These are phyloP conservation scores for Drosophila fulvimacula DNA, from an alignment of 2,888 invertebrate species.

Conservation along the genomic window DNA sequence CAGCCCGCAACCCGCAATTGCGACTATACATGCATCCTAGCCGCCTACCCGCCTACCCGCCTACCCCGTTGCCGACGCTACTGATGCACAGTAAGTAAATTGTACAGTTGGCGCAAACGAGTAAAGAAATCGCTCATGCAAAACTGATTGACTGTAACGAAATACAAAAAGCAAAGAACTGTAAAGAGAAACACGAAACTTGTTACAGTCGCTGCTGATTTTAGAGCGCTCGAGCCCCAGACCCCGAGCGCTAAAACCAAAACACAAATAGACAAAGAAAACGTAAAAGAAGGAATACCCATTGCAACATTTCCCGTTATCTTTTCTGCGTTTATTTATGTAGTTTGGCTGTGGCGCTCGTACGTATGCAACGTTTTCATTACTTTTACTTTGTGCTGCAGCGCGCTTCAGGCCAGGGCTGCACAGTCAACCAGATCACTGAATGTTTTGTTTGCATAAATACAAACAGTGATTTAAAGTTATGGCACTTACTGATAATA, in stretches of 20 bases:
- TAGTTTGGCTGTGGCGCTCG: slow-evolving; percentile 49
- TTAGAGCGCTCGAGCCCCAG: slow-evolving; percentile 43
- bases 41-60: not conserved
- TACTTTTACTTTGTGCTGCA: slow-evolving; percentile 47
- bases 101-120: slow-evolving; percentile 78
- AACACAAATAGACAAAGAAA: not conserved
- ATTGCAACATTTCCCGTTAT: slow-evolving; percentile 52
- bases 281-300: slow-evolving; percentile 14
- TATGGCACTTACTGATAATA: not conserved
- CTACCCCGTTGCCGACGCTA: no score
- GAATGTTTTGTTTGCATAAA: not conserved
- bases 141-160: slow-evolving; percentile 80
- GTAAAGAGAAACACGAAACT: slow-evolving; percentile 72
- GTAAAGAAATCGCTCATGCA: slow-evolving; percentile 78
- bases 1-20: slow-evolving; percentile 29
- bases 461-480: not conserved
- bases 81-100: slow-evolving; percentile 59
- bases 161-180: slow-evolving; percentile 66
- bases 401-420: slow-evolving; percentile 38
- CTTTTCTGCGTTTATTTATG: slow-evolving; percentile 73
- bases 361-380: slow-evolving; percentile 68
- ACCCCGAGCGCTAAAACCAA: slow-evolving; percentile 10
- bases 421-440: not conserved
- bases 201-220: slow-evolving; percentile 74
- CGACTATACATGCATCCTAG: slow-evolving; percentile 1